Evolutionary conservation across 92 coral and sea anemone genomes (phyloP), one percentile per base, ranked within the genome.

Genomic region (Heteractis magnifica): DNA sequence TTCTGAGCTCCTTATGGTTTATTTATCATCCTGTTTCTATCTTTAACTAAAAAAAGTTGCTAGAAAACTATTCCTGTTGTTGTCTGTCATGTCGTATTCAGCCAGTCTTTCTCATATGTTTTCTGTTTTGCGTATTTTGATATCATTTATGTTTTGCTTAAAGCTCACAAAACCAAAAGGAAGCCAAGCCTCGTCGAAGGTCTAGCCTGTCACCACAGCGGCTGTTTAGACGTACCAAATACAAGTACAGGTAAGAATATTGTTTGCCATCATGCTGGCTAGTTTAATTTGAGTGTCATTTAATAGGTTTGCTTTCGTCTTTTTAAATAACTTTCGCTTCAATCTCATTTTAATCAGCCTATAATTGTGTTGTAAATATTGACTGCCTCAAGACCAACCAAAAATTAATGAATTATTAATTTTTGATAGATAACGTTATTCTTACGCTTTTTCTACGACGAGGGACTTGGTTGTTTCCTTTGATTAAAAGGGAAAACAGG

Each of bases 181-280:
- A 86, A 71, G 77, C 41, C 23, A 96, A 96, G 88, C 96, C 92
- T 14, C 87, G 87, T 52, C 79, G 99, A 71, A 82, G 87, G 75
- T 80, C 90, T 18, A 78, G 89, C 60, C 74, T 96, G 58, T 96
- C 99, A 49, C 99, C 98, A 53, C 97, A 90, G 48, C 88, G 93
- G 75, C 86, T 96, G 6, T 96, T 96, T 79, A 86, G 93, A 72
- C 91, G 99, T 41, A 85, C 95, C 68, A 95, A 90, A 83, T 94
- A 90, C 78, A 90, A 90, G 50, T 96, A 92, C 89, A 90, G 92
- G 99, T 93, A 12, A 87, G 90, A 41, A 20, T 68, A 6, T 0
- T 20, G 44, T 20, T 16, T 10, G 23, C 26, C n/a, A 21, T 64
- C 14, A 64, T 62, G 26, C 70, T 18, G 23, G 19, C 20, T 18